Percentiles rank a stretch among this genome's conserved stretches.
Evolutionary conservation across 2,113 vertebrate species (phyloP).

Genomic region (Prochilodus magdalenae): DNA sequence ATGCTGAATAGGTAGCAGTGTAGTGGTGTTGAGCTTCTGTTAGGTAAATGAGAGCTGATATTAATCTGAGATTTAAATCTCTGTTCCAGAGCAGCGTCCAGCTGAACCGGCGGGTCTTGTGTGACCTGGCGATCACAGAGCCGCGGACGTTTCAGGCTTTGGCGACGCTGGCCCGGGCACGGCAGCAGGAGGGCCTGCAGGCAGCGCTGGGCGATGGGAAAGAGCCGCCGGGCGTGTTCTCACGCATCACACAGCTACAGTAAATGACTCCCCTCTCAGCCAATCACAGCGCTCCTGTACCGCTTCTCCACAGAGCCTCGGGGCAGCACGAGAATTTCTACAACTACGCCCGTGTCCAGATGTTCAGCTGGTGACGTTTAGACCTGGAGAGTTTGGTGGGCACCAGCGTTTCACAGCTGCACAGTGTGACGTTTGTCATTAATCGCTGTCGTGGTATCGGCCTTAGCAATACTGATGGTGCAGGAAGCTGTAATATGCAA

Average conservation of each 20-base stretch:
- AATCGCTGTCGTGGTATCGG: no score
- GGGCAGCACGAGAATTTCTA: neutral
- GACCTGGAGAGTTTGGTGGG: neutral
- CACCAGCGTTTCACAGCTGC: no score
- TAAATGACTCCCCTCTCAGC: slow-evolving; percentile 63
- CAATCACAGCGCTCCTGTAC: neutral
- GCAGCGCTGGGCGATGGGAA: slow-evolving; percentile 86
- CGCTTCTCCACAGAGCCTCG: neutral
- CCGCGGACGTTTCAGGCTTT: slow-evolving; percentile 91
- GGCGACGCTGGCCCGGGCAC: slow-evolving; percentile 83
- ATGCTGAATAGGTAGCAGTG: no score
- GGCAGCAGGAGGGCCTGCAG: slow-evolving; percentile 86
- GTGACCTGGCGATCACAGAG: slow-evolving; percentile 90
- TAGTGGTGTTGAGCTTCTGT: no score
- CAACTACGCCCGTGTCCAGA: neutral
- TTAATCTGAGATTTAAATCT: slow-evolving; percentile 8
- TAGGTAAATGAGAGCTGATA: neutral
- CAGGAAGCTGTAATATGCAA: no score
- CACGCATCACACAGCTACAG: slow-evolving; percentile 80
- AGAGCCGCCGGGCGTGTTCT: slow-evolving; percentile 89
- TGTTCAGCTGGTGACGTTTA: neutral
- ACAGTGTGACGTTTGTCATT: no score
- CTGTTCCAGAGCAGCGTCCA: slow-evolving; percentile 84
- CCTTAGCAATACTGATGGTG: no score
- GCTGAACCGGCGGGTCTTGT: slow-evolving; percentile 88